Evolutionary conservation across 2,113 vertebrate genomes (phyloP).

Genomic region (Sinocyclocheilus anshuiensis): DNA sequence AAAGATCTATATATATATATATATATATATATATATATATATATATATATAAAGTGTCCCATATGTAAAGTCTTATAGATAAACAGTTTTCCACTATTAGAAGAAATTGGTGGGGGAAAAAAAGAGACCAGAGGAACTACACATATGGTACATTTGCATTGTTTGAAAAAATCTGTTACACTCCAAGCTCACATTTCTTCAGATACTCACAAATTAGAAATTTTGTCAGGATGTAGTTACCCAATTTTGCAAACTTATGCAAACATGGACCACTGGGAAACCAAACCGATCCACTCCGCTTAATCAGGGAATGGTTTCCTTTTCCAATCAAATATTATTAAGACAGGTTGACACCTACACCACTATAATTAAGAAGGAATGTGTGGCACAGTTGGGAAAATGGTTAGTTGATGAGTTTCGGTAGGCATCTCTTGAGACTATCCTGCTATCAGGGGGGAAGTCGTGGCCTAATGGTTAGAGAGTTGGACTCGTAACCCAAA

Average conservation of each 20-base stretch:
- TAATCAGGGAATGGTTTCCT: conserved; percentile 31
- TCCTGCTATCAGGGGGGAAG: not conserved
- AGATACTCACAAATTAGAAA: conserved; percentile 23
- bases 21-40: no score
- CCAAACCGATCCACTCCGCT: conserved; percentile 12
- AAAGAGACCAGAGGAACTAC: not conserved
- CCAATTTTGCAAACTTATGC: conserved; percentile 29
- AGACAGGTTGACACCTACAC: conserved; percentile 38
- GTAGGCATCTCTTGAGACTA: conserved; percentile 9
- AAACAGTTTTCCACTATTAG: not conserved
- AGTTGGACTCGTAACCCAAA: no score
- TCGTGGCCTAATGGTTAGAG: no score
- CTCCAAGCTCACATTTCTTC: conserved; percentile 19
- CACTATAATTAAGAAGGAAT: conserved; percentile 31
- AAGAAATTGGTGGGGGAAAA: not conserved
- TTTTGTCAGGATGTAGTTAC: conserved; percentile 25
- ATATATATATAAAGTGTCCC: no score
- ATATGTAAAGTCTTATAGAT: not conserved
- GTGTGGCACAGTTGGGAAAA: conserved; percentile 23
- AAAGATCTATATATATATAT: no score
- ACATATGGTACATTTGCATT: conserved; percentile 13
- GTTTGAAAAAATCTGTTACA: conserved; percentile 11
- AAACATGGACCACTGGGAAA: conserved; percentile 31
- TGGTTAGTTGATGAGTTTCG: conserved; percentile 26
- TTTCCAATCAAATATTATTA: conserved; percentile 38